These are phyloP conservation scores for Halictus ligatus DNA, from an alignment of 2,888 invertebrate species.

Conservation along the genomic window DNA sequence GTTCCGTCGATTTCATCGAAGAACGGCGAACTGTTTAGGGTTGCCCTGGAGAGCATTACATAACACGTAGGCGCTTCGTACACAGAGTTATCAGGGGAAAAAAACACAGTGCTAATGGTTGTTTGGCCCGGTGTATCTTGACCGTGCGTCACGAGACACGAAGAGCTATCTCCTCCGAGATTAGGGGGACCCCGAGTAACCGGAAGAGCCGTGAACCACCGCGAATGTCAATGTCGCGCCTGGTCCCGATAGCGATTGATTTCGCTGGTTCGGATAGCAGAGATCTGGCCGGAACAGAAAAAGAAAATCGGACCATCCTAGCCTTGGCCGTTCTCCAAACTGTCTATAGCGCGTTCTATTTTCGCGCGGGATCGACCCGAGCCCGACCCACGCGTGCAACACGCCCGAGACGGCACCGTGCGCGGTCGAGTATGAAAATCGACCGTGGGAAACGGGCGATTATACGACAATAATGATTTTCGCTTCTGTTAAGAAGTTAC, in stretches of 20 bases:
- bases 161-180: neutral
- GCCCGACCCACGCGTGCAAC: neutral
- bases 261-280: neutral
- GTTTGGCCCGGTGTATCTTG: neutral
- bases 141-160: neutral
- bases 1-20: neutral
- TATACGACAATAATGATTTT: too few species aligned
- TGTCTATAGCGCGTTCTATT: conserved; percentile 45
- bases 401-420: neutral
- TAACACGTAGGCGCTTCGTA: neutral
- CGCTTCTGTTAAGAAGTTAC: neutral
- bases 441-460: conserved; percentile 6
- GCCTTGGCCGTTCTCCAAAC: conserved; percentile 48
- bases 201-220: neutral
- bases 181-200: neutral
- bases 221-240: neutral
- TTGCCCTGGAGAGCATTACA: neutral
- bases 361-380: conserved; percentile 23
- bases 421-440: neutral
- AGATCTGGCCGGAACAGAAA: neutral
- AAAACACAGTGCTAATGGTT: neutral
- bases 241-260: neutral
- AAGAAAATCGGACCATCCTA: neutral
- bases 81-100: neutral
- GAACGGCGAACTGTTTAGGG: neutral